Evolutionary conservation across 2,888 invertebrate genomes (phyloP), one percentile per base, ranked within the genome.

Genomic region (Meiosimyza platycephala): DNA sequence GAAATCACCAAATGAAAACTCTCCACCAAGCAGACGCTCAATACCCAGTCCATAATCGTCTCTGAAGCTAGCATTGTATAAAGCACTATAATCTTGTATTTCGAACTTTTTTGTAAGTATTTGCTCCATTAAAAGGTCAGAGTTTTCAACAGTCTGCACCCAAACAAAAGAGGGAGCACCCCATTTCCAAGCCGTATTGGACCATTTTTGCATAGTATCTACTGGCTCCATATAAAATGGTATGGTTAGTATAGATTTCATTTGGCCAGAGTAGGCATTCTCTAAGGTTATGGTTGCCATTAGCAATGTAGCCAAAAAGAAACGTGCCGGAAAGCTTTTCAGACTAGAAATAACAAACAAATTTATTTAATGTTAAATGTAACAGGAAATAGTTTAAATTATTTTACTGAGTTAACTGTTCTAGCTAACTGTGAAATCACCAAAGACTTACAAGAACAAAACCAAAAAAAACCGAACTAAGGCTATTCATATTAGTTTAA

Each of bases 231-330:
- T 80, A 65, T 82, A 85, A 2, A 83, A 72, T 1, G 86, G 86
- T 33, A 85, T 79, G 0, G 87, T 85, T 3, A 86, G 76, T 67
- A 86, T 63, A 0, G 86, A 86, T 76, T 86, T 86, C 0, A 87
- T 71, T 64, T 85, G 84, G 0, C 87, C 86, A 72, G 86, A 85
- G 75, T 86, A 87, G 9, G 83, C 84, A 71, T 86, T 85, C 75
- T 86, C 86, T 77, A 86, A 71, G 0, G 86, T 86, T 2, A 86
- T 81, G 0, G 84, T 84, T 6, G 86, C 85, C 66, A 85, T 79
- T 0, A 86, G 75, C 13, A 86, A 72, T 1, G 82, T 79, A 13
- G 82, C 80, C 65, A 86, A 51, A 75, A 85, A 85, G 13, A 86
- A 79, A 0, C 86, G 81, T 0, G 80, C 77, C 0, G 84, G 82